Percentiles rank a stretch among this genome's conserved stretches.
Evolutionary conservation across 2,113 vertebrate genomes (phyloP).

Genomic region (Notiomystis cincta): DNA sequence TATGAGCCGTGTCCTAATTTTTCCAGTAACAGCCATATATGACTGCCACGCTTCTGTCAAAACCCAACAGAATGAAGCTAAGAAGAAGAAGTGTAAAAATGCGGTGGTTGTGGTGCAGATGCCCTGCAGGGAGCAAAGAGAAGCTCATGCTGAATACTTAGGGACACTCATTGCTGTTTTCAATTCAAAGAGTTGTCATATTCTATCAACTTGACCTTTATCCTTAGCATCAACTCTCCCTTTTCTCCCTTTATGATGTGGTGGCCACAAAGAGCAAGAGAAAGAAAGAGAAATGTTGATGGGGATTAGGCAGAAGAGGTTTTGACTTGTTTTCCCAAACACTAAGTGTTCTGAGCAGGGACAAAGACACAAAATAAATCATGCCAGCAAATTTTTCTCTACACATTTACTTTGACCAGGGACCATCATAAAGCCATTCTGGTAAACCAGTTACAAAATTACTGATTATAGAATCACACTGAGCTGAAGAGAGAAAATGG

Average conservation of each 20-base stretch:
- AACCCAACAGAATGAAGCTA: constrained; percentile 99
- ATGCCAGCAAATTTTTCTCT: background rate
- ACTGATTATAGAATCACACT: background rate
- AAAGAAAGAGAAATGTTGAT: background rate
- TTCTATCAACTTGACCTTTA: constrained; percentile 30
- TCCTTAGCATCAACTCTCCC: background rate
- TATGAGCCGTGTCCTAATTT: constrained; percentile 96
- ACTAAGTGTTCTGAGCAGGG: background rate
- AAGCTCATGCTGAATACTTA: constrained; percentile 37
- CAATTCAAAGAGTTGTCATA: constrained; percentile 14
- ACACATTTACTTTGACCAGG: background rate
- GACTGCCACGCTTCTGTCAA: constrained; percentile 99
- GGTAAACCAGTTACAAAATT: background rate
- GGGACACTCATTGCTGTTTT: background rate
- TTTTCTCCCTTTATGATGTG: background rate
- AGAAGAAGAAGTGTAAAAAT: constrained; percentile 98
- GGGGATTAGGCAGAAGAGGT: background rate
- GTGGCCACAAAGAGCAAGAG: background rate
- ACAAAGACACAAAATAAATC: background rate
- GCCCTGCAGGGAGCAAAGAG: constrained; percentile 76
- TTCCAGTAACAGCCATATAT: constrained; percentile 98
- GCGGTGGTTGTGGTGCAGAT: constrained; percentile 97
- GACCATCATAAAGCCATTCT: background rate
- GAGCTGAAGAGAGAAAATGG: background rate
- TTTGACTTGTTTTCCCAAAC: background rate